A percentile compares a stretch with the other conserved stretches of the same genome.
Evolutionary conservation across 1,140 invertebrate species (phyloP).

Genomic region (Drosophila arawakana): DNA sequence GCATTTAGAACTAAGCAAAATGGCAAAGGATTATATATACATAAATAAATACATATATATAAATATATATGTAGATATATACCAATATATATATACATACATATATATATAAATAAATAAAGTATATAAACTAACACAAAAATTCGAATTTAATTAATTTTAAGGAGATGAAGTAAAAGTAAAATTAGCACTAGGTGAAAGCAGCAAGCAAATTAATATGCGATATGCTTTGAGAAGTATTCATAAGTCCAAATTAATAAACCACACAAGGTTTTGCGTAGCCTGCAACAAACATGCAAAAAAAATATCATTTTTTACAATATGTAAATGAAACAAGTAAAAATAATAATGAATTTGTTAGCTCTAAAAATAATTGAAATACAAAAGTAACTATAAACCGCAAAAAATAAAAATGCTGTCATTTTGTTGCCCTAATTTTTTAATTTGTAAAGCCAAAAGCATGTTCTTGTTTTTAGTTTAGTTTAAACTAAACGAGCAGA

Average conservation of each 20-base stretch:
- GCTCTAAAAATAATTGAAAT: conserved; percentile 55
- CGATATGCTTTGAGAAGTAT: conserved; percentile 53
- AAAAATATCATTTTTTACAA: conserved; percentile 75
- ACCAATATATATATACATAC: conserved; percentile 23
- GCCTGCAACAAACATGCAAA: conserved; percentile 59
- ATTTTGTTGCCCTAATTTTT: conserved; percentile 52
- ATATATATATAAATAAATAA: conserved; percentile 18
- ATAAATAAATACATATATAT: conserved; percentile 43
- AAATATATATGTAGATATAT: conserved; percentile 43
- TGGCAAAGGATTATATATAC: conserved; percentile 56
- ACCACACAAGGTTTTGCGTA: conserved; percentile 58
- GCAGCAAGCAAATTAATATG: conserved; percentile 50
- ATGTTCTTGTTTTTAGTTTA: conserved; percentile 20
- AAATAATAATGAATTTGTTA: conserved; percentile 75
- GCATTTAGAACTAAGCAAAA: conserved; percentile 74
- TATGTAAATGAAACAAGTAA: conserved; percentile 58
- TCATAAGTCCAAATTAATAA: conserved; percentile 37
- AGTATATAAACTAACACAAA: conserved; percentile 55
- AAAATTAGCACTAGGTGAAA: conserved; percentile 54
- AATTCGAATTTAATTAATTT: conserved; percentile 56
- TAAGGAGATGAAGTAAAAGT: conserved; percentile 35
- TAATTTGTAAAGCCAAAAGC: conserved; percentile 28
- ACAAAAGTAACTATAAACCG: conserved; percentile 41
- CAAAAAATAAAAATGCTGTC: conserved; percentile 50
- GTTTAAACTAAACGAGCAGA: conserved; percentile 17